Conservation (phyloP, 2,888 invertebrate genomes). For the Scaptomyza tumidula region DNA sequence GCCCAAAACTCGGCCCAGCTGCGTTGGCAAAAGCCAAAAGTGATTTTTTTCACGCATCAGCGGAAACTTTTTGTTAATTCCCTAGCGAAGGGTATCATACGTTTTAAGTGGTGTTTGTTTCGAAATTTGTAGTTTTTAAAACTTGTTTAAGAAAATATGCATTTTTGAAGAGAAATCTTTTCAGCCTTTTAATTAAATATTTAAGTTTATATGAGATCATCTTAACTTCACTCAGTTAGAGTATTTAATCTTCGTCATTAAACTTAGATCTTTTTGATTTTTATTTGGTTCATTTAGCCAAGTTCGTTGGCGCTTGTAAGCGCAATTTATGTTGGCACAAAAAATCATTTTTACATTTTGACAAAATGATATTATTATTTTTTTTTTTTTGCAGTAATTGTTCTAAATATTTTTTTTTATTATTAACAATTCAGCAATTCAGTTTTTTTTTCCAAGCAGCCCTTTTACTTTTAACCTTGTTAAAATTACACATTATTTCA, state of each 20-base stretch:
- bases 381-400: neutral
- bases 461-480: conserved; percentile 2
- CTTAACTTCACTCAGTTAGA: neutral
- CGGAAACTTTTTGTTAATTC: conserved; percentile 42
- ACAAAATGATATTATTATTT: conserved; percentile 17
- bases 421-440: conserved; percentile 27
- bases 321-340: conserved; percentile 54
- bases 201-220: neutral
- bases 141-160: neutral
- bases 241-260: neutral
- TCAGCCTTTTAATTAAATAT: no score
- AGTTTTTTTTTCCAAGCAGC: neutral
- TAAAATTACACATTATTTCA: neutral
- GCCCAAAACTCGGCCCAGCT: conserved; percentile 60
- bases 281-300: conserved; percentile 50
- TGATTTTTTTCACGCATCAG: conserved; percentile 58
- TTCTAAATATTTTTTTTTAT: conserved; percentile 31
- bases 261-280: neutral
- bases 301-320: conserved; percentile 75
- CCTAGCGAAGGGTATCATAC: neutral
- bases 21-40: conserved; percentile 59
- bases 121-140: no score
- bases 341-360: conserved; percentile 47
- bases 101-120: neutral
- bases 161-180: no score